Evolutionary conservation across 2,113 vertebrate species (phyloP).

Genomic region (Narcine bancroftii): DNA sequence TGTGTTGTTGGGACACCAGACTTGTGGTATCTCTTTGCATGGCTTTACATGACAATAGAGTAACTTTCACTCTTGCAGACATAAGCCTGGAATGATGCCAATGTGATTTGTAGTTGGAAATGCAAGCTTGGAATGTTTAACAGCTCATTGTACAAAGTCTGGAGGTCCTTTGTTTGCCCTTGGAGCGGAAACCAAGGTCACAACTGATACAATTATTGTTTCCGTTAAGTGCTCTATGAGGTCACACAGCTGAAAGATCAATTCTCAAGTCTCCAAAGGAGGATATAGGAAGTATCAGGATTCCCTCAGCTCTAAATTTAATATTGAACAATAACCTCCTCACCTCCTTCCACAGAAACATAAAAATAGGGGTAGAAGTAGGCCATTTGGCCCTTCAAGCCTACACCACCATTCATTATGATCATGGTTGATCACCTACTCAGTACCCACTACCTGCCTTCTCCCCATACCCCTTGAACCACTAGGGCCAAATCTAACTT

Average conservation of each 20-base stretch:
- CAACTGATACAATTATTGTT: background rate
- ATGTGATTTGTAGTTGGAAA: background rate
- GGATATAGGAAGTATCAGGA: conserved; percentile 15
- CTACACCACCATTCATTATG: no score
- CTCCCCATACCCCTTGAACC: no score
- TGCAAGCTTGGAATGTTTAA: background rate
- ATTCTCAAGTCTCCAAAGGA: background rate
- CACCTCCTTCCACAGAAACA: background rate
- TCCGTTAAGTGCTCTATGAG: background rate
- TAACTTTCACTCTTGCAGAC: no score
- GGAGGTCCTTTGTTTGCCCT: background rate
- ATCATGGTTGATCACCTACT: no score
- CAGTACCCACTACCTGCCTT: no score
- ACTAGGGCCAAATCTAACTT: no score
- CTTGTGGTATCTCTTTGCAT: no score
- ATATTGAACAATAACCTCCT: conserved; percentile 16
- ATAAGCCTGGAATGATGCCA: background rate
- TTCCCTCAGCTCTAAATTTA: conserved; percentile 1
- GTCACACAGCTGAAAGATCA: conserved; percentile 17
- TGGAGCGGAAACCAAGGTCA: background rate
- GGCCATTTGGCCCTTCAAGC: no score
- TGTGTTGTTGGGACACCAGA: no score
- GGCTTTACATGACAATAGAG: no score
- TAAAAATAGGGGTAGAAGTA: no score
- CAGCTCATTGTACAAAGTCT: background rate